Base-by-base conservation (phyloP, 1,140 invertebrate genomes). In the Pseudoatta argentina region DNA sequence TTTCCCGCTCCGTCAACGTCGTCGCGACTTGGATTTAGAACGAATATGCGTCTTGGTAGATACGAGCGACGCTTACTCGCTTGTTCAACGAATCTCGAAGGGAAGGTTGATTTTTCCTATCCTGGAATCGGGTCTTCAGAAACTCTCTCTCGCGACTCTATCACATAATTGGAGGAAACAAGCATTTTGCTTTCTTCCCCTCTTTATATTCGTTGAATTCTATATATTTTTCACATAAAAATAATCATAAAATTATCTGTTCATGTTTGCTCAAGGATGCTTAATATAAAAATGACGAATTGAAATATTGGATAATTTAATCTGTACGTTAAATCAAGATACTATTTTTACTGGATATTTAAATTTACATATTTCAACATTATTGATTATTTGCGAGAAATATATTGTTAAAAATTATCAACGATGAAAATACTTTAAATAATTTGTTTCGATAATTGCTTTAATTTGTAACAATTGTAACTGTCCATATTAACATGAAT, bases 11-110 rank as follows among this genome's bases (percentile, higher is more conserved):
- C 27, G 18, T 34, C 79, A 72, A 73, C 81, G 69, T 72, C 66
- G 55, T 27, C 48, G 24, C n/a, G 57, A 57, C 76, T 71, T 44
- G 81, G 85, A 78, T 90, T 88, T 85, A 53, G 63, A 61, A 30
- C 21, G 81, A 82, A 86, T 82, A 78, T 82, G 79, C 51, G 69
- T 39, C 44, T n/a, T 8, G 48, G 86, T 77, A 72, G 79, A 85
- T 30, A 59, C 18, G 61, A 86, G 27, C 67, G 75, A 53, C 51
- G 51, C 6, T 44, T 0, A 51, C 53, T 66, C 83, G 75, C 66
- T 76, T 27, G n/a, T 39, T 18, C 63, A 34, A 27, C n/a, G 51
- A 27, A 86, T 78, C 59, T 67, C 27, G 48, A n/a, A 79, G 39
- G 79, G 59, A 66, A 85, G 59, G 44, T 66, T 71, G 83, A 39